Evolutionary conservation across 92 coral and sea anemone genomes (phyloP).

Genomic region (Phymanthus crucifer): DNA sequence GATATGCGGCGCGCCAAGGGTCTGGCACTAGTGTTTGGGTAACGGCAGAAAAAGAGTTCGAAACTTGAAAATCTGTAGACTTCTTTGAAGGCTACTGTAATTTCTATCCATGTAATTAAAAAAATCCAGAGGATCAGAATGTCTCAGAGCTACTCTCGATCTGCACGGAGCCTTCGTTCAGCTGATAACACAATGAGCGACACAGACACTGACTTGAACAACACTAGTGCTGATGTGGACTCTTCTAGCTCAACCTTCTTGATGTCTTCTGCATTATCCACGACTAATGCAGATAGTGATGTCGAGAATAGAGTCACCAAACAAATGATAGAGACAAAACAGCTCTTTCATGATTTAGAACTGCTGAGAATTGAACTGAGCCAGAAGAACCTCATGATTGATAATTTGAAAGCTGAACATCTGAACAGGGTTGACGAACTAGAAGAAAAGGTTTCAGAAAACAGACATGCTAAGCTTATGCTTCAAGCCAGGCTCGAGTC

Average conservation of each 20-base stretch:
- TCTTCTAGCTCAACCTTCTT: constrained; percentile 79
- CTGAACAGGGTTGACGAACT: constrained; percentile 87
- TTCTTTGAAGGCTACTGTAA: neutral
- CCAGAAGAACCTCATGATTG: constrained; percentile 85
- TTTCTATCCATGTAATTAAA: neutral
- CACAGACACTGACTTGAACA: constrained; percentile 56
- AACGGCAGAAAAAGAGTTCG: constrained; percentile 31
- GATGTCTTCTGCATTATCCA: constrained; percentile 83
- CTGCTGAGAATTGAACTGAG: constrained; percentile 88
- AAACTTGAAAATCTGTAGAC: constrained; percentile 20
- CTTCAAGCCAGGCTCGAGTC: constrained; percentile 95
- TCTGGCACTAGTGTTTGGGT: constrained; percentile 30
- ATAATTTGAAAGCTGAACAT: constrained; percentile 89
- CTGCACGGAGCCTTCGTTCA: constrained; percentile 41
- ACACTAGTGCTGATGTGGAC: constrained; percentile 72
- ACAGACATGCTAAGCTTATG: constrained; percentile 86
- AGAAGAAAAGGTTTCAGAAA: constrained; percentile 85
- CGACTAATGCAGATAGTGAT: constrained; percentile 81
- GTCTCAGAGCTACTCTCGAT: constrained; percentile 57
- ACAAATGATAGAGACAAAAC: constrained; percentile 91
- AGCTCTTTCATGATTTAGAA: constrained; percentile 88
- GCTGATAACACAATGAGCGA: constrained; percentile 67
- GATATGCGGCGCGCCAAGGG: neutral
- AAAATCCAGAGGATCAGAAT: constrained; percentile 11
- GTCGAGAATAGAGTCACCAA: constrained; percentile 79